Percentiles rank a stretch among this genome's conserved stretches.
These are phyloP conservation scores for Helleia helle DNA, from an alignment of 2,888 invertebrate genomes.

Conservation along the genomic window DNA sequence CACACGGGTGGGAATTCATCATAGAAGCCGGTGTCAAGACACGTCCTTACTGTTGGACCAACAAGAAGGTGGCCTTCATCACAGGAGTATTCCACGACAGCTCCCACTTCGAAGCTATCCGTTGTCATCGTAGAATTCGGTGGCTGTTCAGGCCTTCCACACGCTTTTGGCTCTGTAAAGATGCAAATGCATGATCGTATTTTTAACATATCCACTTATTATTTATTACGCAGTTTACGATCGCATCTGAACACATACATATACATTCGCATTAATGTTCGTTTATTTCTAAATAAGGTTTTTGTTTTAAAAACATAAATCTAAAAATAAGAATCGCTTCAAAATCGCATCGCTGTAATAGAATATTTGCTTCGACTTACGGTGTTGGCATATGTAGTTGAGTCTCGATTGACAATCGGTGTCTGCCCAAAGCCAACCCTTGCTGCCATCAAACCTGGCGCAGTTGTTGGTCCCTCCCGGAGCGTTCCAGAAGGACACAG, in stretches of 20 bases:
- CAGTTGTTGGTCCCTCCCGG: conserved; percentile 89
- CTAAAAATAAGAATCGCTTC: no score
- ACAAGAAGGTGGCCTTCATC: conserved; percentile 90
- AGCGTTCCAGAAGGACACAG: conserved; percentile 93
- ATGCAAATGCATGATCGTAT: background rate
- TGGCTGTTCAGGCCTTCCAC: conserved; percentile 93
- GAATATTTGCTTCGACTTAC: conserved; percentile 72
- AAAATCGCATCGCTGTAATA: conserved; percentile 15
- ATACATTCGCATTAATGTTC: background rate
- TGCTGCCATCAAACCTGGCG: conserved; percentile 92
- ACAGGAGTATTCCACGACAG: conserved; percentile 87
- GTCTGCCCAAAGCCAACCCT: conserved; percentile 96
- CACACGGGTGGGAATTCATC: conserved; percentile 95
- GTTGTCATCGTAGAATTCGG: conserved; percentile 92
- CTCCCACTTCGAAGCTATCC: conserved; percentile 85
- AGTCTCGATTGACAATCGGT: conserved; percentile 88
- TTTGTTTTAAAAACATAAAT: background rate
- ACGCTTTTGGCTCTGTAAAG: conserved; percentile 86
- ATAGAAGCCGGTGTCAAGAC: conserved; percentile 93
- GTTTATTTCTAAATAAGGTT: background rate
- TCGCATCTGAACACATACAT: background rate
- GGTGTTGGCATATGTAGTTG: conserved; percentile 95
- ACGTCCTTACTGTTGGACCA: conserved; percentile 87
- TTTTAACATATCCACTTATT: background rate
- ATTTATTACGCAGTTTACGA: no score